These are phyloP conservation scores for Mesitornis unicolor DNA, from an alignment of 2,113 vertebrate species.

Conservation along the genomic window DNA sequence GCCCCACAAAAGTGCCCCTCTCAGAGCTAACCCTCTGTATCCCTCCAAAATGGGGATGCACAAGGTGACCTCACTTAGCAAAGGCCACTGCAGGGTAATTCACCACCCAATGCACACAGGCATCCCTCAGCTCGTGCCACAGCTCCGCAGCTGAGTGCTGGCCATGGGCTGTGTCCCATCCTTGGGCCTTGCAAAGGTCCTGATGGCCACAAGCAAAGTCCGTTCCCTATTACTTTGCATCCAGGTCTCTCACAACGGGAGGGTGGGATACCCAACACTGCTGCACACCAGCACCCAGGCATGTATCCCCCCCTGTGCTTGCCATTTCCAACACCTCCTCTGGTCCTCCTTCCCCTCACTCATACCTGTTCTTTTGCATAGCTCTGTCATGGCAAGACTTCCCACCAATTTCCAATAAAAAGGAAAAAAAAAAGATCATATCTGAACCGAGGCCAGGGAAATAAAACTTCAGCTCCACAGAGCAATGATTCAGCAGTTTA, in stretches of 20 bases:
- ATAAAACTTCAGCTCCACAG: not conserved
- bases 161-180: not conserved
- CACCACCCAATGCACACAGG: rapidly evolving
- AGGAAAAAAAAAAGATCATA: not conserved
- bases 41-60: not conserved
- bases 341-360: not conserved
- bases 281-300: not conserved
- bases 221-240: not conserved
- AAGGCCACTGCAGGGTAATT: not conserved
- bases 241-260: not conserved
- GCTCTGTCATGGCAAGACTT: not conserved
- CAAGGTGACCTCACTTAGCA: not conserved
- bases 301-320: not conserved
- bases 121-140: not conserved
- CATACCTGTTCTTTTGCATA: not conserved
- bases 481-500: not conserved
- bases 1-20: not conserved
- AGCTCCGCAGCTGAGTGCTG: not conserved
- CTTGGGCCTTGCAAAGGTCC: not conserved
- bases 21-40: not conserved
- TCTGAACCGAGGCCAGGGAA: not conserved
- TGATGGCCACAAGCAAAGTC: not conserved
- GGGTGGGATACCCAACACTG: not conserved
- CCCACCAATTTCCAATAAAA: not conserved
- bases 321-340: not conserved